Evolutionary conservation across 1,140 invertebrate species (phyloP).

Genomic region (Drosophila lini): DNA sequence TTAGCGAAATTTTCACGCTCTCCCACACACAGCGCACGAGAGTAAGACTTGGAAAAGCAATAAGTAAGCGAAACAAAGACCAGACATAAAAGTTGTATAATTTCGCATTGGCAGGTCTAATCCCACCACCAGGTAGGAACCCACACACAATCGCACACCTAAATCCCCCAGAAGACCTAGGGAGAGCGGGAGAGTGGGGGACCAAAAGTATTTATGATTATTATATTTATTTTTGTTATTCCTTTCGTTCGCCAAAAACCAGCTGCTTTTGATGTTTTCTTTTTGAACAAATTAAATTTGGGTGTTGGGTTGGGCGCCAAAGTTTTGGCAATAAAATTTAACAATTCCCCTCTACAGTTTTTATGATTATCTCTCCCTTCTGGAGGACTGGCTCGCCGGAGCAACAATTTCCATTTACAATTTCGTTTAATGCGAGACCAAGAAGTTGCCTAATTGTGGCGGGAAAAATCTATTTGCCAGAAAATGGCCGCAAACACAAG

Average conservation of each 20-base stretch:
- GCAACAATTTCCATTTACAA: constrained; percentile 66
- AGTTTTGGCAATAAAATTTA: constrained; percentile 79
- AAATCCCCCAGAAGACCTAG: constrained; percentile 13
- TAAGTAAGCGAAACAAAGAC: constrained; percentile 72
- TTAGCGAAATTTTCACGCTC: constrained; percentile 79
- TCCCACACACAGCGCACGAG: constrained; percentile 45
- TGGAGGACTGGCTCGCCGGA: constrained; percentile 26
- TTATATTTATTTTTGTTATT: constrained; percentile 32
- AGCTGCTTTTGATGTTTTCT: constrained; percentile 79
- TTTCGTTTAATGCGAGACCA: constrained; percentile 50
- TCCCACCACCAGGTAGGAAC: constrained; percentile 75
- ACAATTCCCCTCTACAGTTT: constrained; percentile 77
- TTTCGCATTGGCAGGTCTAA: constrained; percentile 81
- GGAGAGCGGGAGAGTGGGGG: not conserved
- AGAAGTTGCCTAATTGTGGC: constrained; percentile 64
- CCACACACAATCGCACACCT: constrained; percentile 40
- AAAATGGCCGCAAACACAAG: constrained; percentile 61
- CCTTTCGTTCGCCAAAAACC: constrained; percentile 47
- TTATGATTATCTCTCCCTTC: constrained; percentile 70
- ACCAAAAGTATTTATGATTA: constrained; percentile 69
- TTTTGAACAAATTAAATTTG: constrained; percentile 74
- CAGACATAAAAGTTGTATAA: constrained; percentile 72
- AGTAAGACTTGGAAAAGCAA: constrained; percentile 60
- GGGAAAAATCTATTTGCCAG: constrained; percentile 66
- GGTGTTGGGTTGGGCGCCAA: constrained; percentile 21